Evolutionary conservation across 2,797 vertebrate species (phyloP), one percentile per base, ranked within the genome.

Genomic region (Etheostoma nigrum): DNA sequence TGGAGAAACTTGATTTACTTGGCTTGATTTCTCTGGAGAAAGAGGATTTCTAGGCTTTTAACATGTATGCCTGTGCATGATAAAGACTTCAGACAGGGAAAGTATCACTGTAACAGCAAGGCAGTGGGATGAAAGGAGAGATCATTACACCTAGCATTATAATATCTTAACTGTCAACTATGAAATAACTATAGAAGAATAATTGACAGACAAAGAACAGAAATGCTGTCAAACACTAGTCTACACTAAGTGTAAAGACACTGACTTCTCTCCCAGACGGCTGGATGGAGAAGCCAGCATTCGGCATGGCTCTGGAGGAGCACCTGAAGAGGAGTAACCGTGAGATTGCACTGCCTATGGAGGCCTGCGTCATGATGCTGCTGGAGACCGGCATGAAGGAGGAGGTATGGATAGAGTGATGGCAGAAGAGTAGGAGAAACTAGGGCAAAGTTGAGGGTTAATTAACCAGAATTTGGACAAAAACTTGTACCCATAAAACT

Each of bases 301-400:
- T 97, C 13, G 98, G 98, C 51, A 98, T 97, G 0, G 90, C 91
- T 0, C 84, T 99, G 86, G 98, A 99, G 78, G 98, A 99, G 74
- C 98, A 99, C 69, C 95, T 99, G 77, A 98, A 99, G 91, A 97
- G 95, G 88, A 99, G 96, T 0, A 93, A 95, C 82, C 95, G 98
- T 1, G 98, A 99, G 79, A 97, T 99, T 0, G 98, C 98, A 0
- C 93, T 99, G 71, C 98, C 98, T 1, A 86, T 99, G 0, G 98
- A 99, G 88, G 98, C 98, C 80, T 99, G 98, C 12, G 96, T 99
- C 66, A 99, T 99, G 98, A 97, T 99, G 96, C 96, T 99, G 33
- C 93, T 99, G 91, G 98, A 99, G 86, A 99, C 98, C 0, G 98
- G 98, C 83, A 99, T 99, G 98, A 98, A 95, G 81, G 98, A 99